Evolutionary conservation across 2,797 vertebrate genomes (phyloP), one percentile per base, ranked within the genome.

Genomic region (Sebastes ruberrimus): DNA sequence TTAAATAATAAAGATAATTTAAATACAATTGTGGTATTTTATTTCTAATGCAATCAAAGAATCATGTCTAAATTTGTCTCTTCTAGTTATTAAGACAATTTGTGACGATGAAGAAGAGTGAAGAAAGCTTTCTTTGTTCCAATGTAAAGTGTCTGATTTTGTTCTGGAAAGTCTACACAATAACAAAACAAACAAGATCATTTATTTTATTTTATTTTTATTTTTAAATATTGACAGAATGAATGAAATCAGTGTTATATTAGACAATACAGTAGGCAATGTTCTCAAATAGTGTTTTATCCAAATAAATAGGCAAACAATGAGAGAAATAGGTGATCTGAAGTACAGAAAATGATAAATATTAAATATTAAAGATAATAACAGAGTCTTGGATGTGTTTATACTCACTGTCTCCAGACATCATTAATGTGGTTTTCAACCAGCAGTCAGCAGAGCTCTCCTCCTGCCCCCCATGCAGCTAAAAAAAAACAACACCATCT

Each of bases 391-490:
- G n/a, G 16, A 18, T 49, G 4, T 22, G 57, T 60, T 38, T 61
- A 30, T 5, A 18, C 33, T 71, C 35, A 22, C 55, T 8, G 76
- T 11, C 66, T 86, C 20, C 20, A 30, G 79, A 14, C 65, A n/a
- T 68, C 22, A 13, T 42, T 2, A 6, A 7, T 57, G 63, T 10
- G 22, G 10, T 22, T 68, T 69, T 63, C 35, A 38, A 38, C 35
- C 35, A 38, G 0, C 35, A 38, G 35, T 14, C 35, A 42, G 11
- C 85, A 83, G 7, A 25, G 28, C 61, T 20, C 60, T 76, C 23
- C 76, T 30, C 16, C 38, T 69, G 64, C 72, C 85, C 66, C 65
- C 63, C 60, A 60, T 73, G 23, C 75, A 70, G 78, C 72, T 74
- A 61, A 42, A 71, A 71, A 68, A 71, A 20, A 16, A 23, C 38